These are phyloP conservation scores for Metridium senile DNA, from an alignment of 92 coral and sea anemone species.

Conservation along the genomic window DNA sequence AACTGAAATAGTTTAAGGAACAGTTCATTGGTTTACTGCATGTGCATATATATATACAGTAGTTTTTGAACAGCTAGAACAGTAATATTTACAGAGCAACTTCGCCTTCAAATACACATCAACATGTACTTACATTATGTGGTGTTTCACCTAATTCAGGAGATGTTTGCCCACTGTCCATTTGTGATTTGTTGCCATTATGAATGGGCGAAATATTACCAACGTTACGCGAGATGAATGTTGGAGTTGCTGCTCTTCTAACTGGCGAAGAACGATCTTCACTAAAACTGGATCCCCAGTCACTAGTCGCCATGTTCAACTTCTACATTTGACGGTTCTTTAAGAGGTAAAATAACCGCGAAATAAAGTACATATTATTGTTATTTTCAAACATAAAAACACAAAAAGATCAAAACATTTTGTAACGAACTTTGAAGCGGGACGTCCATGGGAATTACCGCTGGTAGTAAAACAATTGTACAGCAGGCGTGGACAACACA, in stretches of 20 bases:
- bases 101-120: neutral
- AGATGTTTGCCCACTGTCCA: slow-evolving; percentile 73
- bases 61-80: too few species aligned
- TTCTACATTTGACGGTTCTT: neutral
- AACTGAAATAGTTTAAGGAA: too few species aligned
- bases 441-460: slow-evolving; percentile 26
- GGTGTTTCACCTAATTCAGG: slow-evolving; percentile 54
- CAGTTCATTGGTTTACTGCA: too few species aligned
- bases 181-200: slow-evolving; percentile 46
- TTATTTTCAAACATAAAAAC: neutral
- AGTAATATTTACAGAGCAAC: neutral
- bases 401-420: slow-evolving; percentile 1
- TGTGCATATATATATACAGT: too few species aligned
- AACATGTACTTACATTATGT: slow-evolving; percentile 56
- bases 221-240: slow-evolving; percentile 14
- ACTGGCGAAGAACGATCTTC: slow-evolving; percentile 47
- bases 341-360: neutral
- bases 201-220: slow-evolving; percentile 57
- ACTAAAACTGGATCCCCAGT: slow-evolving; percentile 63
- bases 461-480: slow-evolving; percentile 23
- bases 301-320: slow-evolving; percentile 58
- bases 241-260: slow-evolving; percentile 17
- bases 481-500: slow-evolving; percentile 9
- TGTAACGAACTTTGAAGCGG: slow-evolving; percentile 44
- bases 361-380: neutral